Evolutionary conservation across 2,888 invertebrate genomes (phyloP).

Genomic region (Geotrupes spiniger): DNA sequence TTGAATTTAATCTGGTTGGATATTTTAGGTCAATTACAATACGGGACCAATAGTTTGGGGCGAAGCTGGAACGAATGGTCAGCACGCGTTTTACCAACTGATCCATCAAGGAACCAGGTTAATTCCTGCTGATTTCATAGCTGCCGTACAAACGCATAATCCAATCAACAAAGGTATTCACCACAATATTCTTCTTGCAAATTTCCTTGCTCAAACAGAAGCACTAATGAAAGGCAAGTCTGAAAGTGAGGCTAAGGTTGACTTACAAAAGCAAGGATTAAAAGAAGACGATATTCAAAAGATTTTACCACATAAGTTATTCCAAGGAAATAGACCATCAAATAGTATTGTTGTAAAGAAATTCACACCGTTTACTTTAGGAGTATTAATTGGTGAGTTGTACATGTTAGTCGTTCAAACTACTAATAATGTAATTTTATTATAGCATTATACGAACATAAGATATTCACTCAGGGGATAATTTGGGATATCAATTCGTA

Average conservation of each 20-base stretch:
- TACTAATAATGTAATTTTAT: constrained; percentile 12
- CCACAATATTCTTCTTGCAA: constrained; percentile 92
- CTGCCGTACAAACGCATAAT: constrained; percentile 89
- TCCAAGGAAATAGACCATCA: constrained; percentile 94
- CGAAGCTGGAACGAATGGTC: constrained; percentile 99
- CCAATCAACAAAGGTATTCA: constrained; percentile 76
- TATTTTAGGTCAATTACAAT: constrained; percentile 52
- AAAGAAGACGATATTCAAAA: constrained; percentile 68
- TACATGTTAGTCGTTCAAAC: not conserved
- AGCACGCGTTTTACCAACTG: constrained; percentile 99
- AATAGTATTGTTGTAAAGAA: constrained; percentile 93
- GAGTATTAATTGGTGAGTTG: constrained; percentile 81
- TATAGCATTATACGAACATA: constrained; percentile 92
- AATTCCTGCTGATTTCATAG: constrained; percentile 96
- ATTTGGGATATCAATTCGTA: constrained; percentile 99
- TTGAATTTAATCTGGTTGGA: not conserved
- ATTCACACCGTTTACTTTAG: constrained; percentile 90
- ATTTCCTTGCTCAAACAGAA: constrained; percentile 98
- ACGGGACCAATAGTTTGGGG: constrained; percentile 93
- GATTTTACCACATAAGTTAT: constrained; percentile 93
- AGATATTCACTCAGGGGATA: constrained; percentile 97
- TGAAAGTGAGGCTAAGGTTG: constrained; percentile 64
- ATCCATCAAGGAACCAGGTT: constrained; percentile 88
- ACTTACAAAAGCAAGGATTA: constrained; percentile 78
- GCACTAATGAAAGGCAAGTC: constrained; percentile 80